Evolutionary conservation across 2,888 invertebrate genomes (phyloP).

Genomic region (Agrochola circellaris): DNA sequence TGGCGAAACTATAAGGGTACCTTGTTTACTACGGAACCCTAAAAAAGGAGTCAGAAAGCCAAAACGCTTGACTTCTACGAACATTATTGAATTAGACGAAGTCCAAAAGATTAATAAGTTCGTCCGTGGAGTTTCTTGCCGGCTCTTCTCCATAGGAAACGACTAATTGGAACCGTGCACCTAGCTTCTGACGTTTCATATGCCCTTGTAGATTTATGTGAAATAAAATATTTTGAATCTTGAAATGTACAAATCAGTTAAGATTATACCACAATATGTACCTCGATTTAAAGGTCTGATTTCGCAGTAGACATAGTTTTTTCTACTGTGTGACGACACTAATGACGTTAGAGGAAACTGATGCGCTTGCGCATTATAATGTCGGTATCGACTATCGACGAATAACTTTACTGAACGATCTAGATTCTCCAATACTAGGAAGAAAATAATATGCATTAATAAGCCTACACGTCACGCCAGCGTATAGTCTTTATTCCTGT

Average conservation of each 20-base stretch:
- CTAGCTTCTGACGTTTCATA: too few species aligned
- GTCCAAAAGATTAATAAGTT: not conserved
- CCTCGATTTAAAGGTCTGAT: not conserved
- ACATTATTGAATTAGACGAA: not conserved
- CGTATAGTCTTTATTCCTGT: constrained; percentile 16
- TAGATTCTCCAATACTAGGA: constrained; percentile 41
- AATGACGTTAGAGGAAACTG: constrained; percentile 47
- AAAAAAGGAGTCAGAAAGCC: not conserved
- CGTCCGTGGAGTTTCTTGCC: too few species aligned
- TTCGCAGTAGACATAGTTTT: not conserved
- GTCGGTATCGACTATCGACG: constrained; percentile 39
- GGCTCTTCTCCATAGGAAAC: too few species aligned
- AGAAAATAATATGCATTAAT: constrained; percentile 34
- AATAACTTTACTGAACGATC: constrained; percentile 30
- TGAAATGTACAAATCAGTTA: too few species aligned
- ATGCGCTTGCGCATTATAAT: constrained; percentile 31
- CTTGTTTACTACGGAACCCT: too few species aligned
- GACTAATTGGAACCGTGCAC: too few species aligned
- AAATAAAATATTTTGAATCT: too few species aligned
- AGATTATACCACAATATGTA: too few species aligned
- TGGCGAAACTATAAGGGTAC: too few species aligned
- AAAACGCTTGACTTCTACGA: too few species aligned
- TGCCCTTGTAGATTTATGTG: too few species aligned
- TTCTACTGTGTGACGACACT: constrained; percentile 19
- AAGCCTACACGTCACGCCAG: not conserved